Percentiles rank a stretch among this genome's conserved stretches.
phyloP scores from a whole-genome alignment of 1,140 invertebrate species.

The Saccostrea glomerata region DNA sequence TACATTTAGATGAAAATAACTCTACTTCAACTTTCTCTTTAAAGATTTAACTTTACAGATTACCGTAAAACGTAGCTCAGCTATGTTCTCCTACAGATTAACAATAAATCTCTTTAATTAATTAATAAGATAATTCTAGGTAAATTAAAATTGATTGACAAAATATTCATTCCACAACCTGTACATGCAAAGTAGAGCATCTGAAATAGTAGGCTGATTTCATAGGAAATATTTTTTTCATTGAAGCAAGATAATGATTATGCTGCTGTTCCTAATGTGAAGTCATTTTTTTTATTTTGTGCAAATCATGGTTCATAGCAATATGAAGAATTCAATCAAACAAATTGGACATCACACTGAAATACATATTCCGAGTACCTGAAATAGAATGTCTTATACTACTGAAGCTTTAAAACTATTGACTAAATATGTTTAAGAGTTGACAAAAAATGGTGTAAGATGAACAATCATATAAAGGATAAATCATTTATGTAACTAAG shows the following conservation, averaged over 20 bases:
- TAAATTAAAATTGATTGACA: neutral
- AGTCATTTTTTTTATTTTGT: neutral
- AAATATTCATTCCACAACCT: conserved; percentile 27
- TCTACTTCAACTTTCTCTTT: neutral
- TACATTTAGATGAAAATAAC: neutral
- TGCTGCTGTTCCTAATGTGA: neutral
- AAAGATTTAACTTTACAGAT: neutral
- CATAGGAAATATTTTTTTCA: too few species aligned
- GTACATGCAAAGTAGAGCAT: conserved; percentile 27
- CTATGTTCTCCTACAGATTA: neutral
- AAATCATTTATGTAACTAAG: too few species aligned
- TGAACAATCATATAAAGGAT: too few species aligned
- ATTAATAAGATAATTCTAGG: neutral
- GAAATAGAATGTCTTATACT: neutral
- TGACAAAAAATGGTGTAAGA: too few species aligned
- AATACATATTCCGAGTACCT: conserved; percentile 23
- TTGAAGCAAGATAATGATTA: too few species aligned
- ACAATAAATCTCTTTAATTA: neutral
- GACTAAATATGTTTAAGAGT: too few species aligned
- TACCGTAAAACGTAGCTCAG: neutral
- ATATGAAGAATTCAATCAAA: neutral
- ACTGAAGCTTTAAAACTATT: neutral
- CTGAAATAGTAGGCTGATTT: neutral
- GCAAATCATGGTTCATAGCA: neutral
- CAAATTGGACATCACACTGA: neutral